Percentiles rank a stretch among this genome's conserved stretches.
phyloP scores from a whole-genome alignment of 2,888 invertebrate species.

The Anthophora plumipes region DNA sequence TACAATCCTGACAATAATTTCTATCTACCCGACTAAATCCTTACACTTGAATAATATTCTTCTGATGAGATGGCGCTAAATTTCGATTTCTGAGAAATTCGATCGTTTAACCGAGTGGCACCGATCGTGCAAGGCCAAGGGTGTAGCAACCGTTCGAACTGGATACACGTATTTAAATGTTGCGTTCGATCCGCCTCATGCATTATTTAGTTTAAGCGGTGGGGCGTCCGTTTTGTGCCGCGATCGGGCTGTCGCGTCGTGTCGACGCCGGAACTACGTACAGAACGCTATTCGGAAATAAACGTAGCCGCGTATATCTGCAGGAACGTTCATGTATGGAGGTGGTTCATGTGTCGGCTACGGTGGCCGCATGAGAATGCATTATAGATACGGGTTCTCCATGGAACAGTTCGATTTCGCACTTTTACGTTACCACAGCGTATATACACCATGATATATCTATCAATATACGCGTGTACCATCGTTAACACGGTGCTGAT shows the following conservation, averaged over 20 bases:
- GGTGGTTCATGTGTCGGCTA: constrained; percentile 43
- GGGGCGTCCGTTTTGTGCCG: constrained; percentile 73
- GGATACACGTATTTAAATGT: constrained; percentile 78
- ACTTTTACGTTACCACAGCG: constrained; percentile 55
- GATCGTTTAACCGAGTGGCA: constrained; percentile 39
- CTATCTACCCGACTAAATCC: no score
- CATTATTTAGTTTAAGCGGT: constrained; percentile 79
- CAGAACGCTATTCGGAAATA: constrained; percentile 75
- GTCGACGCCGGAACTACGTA: constrained; percentile 77
- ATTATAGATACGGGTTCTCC: constrained; percentile 70
- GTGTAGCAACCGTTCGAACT: constrained; percentile 59
- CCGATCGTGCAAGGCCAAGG: constrained; percentile 68
- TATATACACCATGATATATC: constrained; percentile 37
- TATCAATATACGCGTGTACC: constrained; percentile 39
- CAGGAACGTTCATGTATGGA: constrained; percentile 21
- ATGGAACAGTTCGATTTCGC: constrained; percentile 73
- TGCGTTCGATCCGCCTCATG: constrained; percentile 78
- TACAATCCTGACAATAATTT: no score
- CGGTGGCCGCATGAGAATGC: constrained; percentile 67
- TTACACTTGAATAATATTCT: no score
- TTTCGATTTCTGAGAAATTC: constrained; percentile 33
- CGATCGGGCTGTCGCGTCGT: constrained; percentile 76
- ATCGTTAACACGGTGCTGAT: constrained; percentile 29
- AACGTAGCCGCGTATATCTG: constrained; percentile 64
- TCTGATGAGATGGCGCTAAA: neutral